Base-by-base conservation (phyloP, 2,113 vertebrate genomes). In the Percina caprodes region DNA sequence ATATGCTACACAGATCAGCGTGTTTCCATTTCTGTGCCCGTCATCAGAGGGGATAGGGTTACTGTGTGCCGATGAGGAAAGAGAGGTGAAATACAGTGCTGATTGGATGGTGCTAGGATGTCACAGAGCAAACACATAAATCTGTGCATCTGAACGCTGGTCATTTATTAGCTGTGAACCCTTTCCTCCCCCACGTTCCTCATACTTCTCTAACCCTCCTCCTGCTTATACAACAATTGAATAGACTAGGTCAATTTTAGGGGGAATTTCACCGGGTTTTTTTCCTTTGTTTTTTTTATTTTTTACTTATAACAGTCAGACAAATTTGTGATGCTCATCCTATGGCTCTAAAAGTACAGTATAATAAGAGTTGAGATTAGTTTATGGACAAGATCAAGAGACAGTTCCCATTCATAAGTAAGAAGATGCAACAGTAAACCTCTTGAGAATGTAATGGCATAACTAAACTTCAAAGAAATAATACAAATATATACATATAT, bases 1-100 rank as follows among this genome's bases (percentile, higher is more conserved):
- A 97, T 95, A 94, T 98, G 96, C 95, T 97, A 95, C 96, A 97
- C 95, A 97, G 95, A 97, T 97, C 96, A 97, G 96, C 92, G 93
- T 96, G 96, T 96, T 96, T 96, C 80, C 83, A 77, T 88, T 73
- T 81, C 49, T 86, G 71, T 85, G 76, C 70, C 65, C 74, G 33
- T 79, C 88, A 80, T 67, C 69, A 52, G 83, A 62, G 74, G 73
- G 95, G 95, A 95, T 96, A 93, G 93, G 91, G 90, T 97, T 97
- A 96, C 96, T 90, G 77, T 87, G 92, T 81, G 92, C 90, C 94
- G 95, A 95, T 95, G 96, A 96, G 68, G 96, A 94, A 96, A 95
- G 95, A 95, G 95, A 95, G 96, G 94, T 94, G 95, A 95, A 88
- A 92, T 91, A 94, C 94, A 92, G 92, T 85, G 89, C 87, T 95